Conservation (phyloP, 2,888 invertebrate genomes). For the Psococerastis gibbosa region DNA sequence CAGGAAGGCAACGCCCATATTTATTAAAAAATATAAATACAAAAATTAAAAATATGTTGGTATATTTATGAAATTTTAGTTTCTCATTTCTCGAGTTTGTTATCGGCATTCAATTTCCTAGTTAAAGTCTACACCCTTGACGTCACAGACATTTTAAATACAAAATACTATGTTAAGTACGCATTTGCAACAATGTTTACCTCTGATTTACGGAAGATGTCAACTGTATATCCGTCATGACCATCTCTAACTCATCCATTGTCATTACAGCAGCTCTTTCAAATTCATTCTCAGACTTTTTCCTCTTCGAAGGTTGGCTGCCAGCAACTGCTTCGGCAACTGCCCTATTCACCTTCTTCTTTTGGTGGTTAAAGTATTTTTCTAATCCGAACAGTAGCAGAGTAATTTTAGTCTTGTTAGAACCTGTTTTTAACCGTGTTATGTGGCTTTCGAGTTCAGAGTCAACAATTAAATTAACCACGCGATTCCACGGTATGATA, state of each 20-base stretch:
- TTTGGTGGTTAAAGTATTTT: constrained; percentile 26
- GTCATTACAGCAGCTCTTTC: constrained; percentile 23
- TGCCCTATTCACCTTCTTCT: constrained; percentile 20
- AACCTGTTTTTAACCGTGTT: constrained; percentile 5
- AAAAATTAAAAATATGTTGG: too few species aligned
- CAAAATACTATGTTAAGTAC: too few species aligned
- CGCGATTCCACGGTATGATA: constrained; percentile 14
- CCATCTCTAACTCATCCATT: constrained; percentile 26
- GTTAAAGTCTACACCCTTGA: too few species aligned
- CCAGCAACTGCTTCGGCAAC: constrained; percentile 5
- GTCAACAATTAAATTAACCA: constrained; percentile 13
- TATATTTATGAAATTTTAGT: too few species aligned
- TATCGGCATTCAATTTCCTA: too few species aligned
- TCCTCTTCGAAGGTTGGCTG: constrained; percentile 18
- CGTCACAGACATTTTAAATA: too few species aligned
- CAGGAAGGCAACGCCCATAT: too few species aligned
- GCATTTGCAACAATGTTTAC: too few species aligned
- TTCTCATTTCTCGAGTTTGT: too few species aligned
- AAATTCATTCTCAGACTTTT: constrained; percentile 25
- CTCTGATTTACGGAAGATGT: too few species aligned
- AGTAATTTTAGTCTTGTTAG: constrained; percentile 20
- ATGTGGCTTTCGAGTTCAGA: constrained; percentile 14
- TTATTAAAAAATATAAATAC: too few species aligned
- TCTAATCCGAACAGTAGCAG: constrained; percentile 27
- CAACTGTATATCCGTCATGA: constrained; percentile 25